A percentile compares a stretch with the other conserved stretches of the same genome.
These are phyloP conservation scores for Xerus inauris DNA, from an alignment of 2,113 vertebrate species.

Conservation along the genomic window DNA sequence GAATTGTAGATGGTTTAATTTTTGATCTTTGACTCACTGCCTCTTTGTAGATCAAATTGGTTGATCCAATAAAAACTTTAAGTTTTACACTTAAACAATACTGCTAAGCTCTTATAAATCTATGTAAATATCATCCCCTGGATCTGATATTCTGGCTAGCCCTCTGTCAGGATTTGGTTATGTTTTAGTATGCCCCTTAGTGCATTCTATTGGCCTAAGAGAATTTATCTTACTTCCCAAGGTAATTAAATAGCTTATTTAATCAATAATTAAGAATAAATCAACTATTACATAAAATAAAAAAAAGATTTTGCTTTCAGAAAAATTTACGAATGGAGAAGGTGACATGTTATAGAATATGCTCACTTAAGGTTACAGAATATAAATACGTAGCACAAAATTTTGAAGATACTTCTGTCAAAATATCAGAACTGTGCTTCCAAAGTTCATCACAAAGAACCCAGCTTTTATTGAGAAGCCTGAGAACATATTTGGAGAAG, in stretches of 20 bases:
- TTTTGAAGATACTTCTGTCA: neutral
- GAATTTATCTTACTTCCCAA: neutral
- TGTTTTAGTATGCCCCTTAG: neutral
- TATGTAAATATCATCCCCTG: neutral
- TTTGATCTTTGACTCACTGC: neutral
- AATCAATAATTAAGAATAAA: neutral
- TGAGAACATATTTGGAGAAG: neutral
- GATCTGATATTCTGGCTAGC: neutral
- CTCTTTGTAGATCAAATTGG: neutral
- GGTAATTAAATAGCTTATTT: neutral
- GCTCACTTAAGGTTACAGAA: neutral
- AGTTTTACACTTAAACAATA: conserved; percentile 9
- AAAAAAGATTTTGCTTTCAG: neutral
- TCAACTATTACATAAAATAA: neutral
- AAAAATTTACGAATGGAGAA: neutral
- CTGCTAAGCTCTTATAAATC: neutral
- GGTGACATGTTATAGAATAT: neutral
- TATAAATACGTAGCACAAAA: neutral
- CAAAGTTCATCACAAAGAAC: conserved; percentile 25
- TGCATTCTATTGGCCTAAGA: neutral
- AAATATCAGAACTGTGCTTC: neutral
- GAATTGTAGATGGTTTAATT: neutral
- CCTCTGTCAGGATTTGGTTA: neutral
- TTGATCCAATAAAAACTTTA: neutral
- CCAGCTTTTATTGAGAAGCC: conserved; percentile 1